phyloP scores from a whole-genome alignment of 2,888 invertebrate genomes.

The Eupithecia pulchellata region DNA sequence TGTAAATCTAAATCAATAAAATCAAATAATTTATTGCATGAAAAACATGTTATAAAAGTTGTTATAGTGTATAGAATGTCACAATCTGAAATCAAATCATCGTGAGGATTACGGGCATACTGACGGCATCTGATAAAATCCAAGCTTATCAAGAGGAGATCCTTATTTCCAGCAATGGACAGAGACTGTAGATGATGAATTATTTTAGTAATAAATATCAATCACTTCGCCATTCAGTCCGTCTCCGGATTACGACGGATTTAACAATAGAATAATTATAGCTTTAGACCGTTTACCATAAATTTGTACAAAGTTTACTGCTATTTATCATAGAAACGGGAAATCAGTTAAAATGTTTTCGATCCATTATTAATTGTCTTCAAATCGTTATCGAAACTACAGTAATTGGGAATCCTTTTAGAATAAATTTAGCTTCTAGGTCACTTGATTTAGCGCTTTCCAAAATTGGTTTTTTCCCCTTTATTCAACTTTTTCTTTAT shows the following conservation, averaged over 20 bases:
- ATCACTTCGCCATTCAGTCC: constrained; percentile 39
- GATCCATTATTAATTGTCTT: too few species aligned
- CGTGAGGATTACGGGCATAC: too few species aligned
- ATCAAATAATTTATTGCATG: too few species aligned
- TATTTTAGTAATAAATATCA: too few species aligned
- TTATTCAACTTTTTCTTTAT: background rate
- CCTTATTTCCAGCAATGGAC: too few species aligned
- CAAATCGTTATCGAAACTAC: background rate
- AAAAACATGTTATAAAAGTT: too few species aligned
- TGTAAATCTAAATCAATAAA: too few species aligned
- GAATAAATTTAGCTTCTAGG: constrained; percentile 10
- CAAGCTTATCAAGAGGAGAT: too few species aligned
- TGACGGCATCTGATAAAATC: too few species aligned
- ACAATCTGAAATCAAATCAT: too few species aligned
- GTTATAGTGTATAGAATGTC: too few species aligned
- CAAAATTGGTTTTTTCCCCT: constrained; percentile 7
- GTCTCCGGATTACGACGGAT: constrained; percentile 35
- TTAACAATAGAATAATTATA: constrained; percentile 48
- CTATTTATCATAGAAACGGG: constrained; percentile 53
- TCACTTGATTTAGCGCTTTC: background rate
- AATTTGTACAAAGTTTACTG: constrained; percentile 51
- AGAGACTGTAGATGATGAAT: too few species aligned
- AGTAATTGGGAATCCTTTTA: background rate
- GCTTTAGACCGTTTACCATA: constrained; percentile 39
- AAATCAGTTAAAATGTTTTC: constrained; percentile 47